Evolutionary conservation across 2,888 invertebrate genomes (phyloP), one percentile per base, ranked within the genome.

Genomic region (Calameuta pallipes): DNA sequence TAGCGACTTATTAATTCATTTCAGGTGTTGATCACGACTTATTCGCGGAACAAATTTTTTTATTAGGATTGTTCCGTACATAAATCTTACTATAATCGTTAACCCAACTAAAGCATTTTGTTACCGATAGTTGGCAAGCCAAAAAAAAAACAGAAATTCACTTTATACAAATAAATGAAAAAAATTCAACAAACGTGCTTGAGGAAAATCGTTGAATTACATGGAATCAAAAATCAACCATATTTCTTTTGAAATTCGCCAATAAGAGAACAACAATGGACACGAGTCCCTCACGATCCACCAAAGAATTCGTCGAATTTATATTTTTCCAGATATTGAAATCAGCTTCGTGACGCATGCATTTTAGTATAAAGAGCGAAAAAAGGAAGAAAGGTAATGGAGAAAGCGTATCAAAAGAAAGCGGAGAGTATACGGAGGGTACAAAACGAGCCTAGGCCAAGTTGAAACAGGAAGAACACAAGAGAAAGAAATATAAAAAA

Each of bases 291-390:
- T 69, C 34, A 31, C 78, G 74, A 15, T 56, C 75, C 77, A 80
- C 78, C n/a, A n/a, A 77, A 56, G 76, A 80, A 81, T 75, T 81
- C 70, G 79, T 76, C 79, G 74, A 80, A 81, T 81, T 77, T 80
- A 75, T 79, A 81, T 81, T 82, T 79, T 78, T 78, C 37, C 76
- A 79, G 79, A 80, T 76, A 77, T 76, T 76, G 77, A 80, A 83
- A 83, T 78, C 80, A 80, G 76, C 75, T 15, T 71, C 33, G 71
- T 71, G 31, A 33, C 33, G 15, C 71, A 15, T 41, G 69, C 74
- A 80, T 68, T 71, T 69, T 69, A 69, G 36, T 12, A 76, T 69
- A 31, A 15, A 31, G 37, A 69, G 31, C 41, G 41, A 15, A 1
- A 77, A 37, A 75, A 73, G n/a, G 1, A 77, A 9, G 23, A 33